These are phyloP conservation scores for Bombus terrestris DNA, from an alignment of 1,140 invertebrate genomes.

Conservation along the genomic window DNA sequence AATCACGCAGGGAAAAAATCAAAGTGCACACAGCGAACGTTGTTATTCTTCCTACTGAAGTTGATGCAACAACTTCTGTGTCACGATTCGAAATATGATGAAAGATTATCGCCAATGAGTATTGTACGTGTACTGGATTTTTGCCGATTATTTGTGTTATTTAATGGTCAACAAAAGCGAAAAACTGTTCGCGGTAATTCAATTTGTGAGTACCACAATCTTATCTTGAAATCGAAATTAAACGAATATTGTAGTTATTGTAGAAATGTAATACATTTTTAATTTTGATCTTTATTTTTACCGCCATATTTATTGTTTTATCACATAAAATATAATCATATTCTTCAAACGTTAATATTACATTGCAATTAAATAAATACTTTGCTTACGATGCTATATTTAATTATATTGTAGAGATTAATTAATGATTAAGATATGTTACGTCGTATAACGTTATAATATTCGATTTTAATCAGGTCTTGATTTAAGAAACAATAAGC, in stretches of 20 bases:
- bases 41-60: too few relatives aligned
- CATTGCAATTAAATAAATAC: not conserved
- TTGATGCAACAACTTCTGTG: too few relatives aligned
- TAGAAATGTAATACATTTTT: not conserved
- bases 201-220: not conserved
- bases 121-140: too few relatives aligned
- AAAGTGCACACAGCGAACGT: too few relatives aligned
- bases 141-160: not conserved
- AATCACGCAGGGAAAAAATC: too few relatives aligned
- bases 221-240: not conserved
- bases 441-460: too few relatives aligned
- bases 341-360: not conserved
- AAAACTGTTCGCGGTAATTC: not conserved
- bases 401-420: too few relatives aligned
- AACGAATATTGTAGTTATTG: not conserved
- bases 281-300: not conserved
- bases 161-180: not conserved
- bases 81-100: too few relatives aligned
- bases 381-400: not conserved
- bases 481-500: constrained; percentile 36
- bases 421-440: too few relatives aligned
- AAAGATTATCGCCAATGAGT: too few relatives aligned
- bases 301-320: not conserved
- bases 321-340: not conserved
- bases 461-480: too few relatives aligned